Conservation (phyloP, 2,888 invertebrate genomes). For the Eudasyphora cyanicolor region DNA sequence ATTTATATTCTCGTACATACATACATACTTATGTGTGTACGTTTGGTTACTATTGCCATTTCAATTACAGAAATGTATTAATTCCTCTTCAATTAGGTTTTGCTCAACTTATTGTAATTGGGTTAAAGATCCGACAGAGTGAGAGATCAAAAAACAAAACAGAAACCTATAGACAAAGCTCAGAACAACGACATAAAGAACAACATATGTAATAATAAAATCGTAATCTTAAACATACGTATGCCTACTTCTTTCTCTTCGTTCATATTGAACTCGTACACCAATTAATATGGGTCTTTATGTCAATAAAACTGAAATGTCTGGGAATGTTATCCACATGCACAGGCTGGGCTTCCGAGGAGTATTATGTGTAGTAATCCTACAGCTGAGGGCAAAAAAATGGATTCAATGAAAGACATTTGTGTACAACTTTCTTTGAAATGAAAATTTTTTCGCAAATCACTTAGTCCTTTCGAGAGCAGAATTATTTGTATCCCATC, state of each 20-base stretch:
- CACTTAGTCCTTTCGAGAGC: too few species aligned
- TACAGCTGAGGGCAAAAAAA: neutral
- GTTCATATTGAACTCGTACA: neutral
- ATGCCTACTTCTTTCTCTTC: neutral
- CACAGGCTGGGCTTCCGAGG: neutral
- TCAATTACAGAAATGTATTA: neutral
- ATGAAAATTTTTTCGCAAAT: too few species aligned
- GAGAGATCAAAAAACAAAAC: neutral
- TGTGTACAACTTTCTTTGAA: too few species aligned
- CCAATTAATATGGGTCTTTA: slow-evolving; percentile 48
- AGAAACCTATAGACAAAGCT: neutral
- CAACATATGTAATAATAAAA: slow-evolving; percentile 8
- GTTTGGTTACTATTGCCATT: neutral
- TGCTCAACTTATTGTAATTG: slow-evolving; percentile 30
- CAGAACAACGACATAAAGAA: neutral
- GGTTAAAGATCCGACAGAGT: neutral
- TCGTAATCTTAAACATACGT: neutral
- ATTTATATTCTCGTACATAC: too few species aligned
- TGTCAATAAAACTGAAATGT: slow-evolving; percentile 40
- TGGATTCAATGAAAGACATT: too few species aligned
- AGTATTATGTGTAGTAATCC: neutral
- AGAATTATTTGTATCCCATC: too few species aligned
- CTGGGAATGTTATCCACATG: slow-evolving; percentile 1
- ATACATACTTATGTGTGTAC: too few species aligned
- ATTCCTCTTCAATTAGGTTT: neutral